These are phyloP conservation scores for Zalophus californianus DNA, from an alignment of 2,797 vertebrate genomes.

Conservation along the genomic window DNA sequence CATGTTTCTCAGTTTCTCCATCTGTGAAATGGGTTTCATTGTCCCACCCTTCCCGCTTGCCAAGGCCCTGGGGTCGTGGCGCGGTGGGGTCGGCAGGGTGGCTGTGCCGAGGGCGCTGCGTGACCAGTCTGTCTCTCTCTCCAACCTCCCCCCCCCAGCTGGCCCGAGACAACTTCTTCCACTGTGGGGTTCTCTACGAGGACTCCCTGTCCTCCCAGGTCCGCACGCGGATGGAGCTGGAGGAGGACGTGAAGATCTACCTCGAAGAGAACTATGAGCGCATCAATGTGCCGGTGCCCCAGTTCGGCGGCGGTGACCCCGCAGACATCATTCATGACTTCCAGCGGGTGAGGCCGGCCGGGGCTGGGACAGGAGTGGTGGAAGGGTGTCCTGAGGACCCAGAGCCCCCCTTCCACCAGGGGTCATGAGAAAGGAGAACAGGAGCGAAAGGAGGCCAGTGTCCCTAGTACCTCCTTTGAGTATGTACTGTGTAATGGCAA, in stretches of 20 bases:
- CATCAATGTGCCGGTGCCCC: constrained; percentile 94
- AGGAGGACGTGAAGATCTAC: constrained; percentile 96
- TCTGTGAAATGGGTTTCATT: background rate
- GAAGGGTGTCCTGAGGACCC: background rate
- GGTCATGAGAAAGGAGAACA: background rate
- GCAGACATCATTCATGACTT: constrained; percentile 98
- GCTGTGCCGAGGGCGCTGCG: fast-evolving
- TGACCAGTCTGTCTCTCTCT: background rate
- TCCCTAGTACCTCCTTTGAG: background rate
- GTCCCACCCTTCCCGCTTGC: background rate
- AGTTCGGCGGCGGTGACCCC: constrained; percentile 95
- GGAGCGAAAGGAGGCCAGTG: fast-evolving
- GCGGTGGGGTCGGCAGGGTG: fast-evolving
- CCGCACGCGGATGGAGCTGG: constrained; percentile 92
- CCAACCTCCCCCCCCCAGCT: constrained; percentile 83
- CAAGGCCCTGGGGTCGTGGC: fast-evolving
- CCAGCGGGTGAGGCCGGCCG: constrained; percentile 90
- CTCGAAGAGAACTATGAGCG: constrained; percentile 95
- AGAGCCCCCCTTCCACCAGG: background rate
- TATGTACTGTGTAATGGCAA: fast-evolving
- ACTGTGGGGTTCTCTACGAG: constrained; percentile 94
- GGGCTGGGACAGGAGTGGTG: background rate
- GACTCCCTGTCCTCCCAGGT: constrained; percentile 91
- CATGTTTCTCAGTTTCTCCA: background rate
- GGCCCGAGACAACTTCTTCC: constrained; percentile 93